phyloP scores from a whole-genome alignment of 2,797 vertebrate species.

The Odontamblyopus lacepedii region DNA sequence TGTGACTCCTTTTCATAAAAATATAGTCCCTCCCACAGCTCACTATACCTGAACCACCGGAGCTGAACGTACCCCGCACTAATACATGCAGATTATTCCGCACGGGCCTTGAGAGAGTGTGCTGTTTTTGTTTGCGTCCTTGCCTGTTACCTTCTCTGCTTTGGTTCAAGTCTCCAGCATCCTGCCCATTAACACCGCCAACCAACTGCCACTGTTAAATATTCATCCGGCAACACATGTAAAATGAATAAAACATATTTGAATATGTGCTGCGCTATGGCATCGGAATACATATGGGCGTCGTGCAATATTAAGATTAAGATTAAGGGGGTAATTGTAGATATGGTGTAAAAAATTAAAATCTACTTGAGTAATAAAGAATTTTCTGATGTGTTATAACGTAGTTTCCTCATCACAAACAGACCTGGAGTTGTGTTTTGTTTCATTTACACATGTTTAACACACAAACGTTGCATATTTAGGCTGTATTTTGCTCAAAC shows the following conservation, averaged over 20 bases:
- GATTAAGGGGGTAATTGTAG: neutral
- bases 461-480: no score
- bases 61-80: neutral
- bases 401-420: no score
- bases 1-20: neutral
- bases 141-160: slow-evolving; percentile 9
- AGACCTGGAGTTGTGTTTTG: no score
- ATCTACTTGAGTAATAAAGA: neutral
- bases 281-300: slow-evolving; percentile 1
- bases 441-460: no score
- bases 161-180: slow-evolving; percentile 3
- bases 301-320: slow-evolving; percentile 4
- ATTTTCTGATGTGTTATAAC: no score
- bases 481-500: no score
- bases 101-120: neutral
- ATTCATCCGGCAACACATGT: slow-evolving; percentile 19
- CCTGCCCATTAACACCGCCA: slow-evolving; percentile 14
- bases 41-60: neutral
- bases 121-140: slow-evolving; percentile 13
- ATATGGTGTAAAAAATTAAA: neutral
- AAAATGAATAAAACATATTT: slow-evolving; percentile 19
- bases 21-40: neutral
- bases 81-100: slow-evolving; percentile 9
- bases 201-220: slow-evolving; percentile 13
- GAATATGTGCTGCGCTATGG: neutral